Conservation (phyloP, 2,797 vertebrate genomes). For the Bucorvus abyssinicus region DNA sequence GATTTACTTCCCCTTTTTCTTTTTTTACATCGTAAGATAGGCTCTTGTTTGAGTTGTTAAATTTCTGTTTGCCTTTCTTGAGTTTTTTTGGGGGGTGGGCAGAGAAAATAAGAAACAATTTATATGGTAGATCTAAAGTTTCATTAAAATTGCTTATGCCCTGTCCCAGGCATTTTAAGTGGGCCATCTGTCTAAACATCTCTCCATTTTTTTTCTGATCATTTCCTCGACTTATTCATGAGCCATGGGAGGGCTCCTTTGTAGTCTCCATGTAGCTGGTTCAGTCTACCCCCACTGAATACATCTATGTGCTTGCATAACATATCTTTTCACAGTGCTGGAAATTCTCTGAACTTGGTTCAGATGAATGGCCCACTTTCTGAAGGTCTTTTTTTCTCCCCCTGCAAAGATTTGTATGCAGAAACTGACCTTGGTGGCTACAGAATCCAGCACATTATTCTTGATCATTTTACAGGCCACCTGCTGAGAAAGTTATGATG, state of each 20-base stretch:
- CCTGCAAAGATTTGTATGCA: conserved; percentile 95
- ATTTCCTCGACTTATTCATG: conserved; percentile 99
- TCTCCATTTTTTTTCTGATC: conserved; percentile 98
- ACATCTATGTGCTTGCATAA: conserved; percentile 90
- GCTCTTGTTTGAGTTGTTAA: conserved; percentile 64
- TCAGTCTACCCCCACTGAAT: conserved; percentile 93
- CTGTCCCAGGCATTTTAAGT: conserved; percentile 96
- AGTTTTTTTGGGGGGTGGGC: conserved; percentile 61
- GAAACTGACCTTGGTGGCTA: conserved; percentile 92
- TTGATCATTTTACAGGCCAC: conserved; percentile 95
- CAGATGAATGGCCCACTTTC: conserved; percentile 88
- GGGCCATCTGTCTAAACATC: conserved; percentile 99
- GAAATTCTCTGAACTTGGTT: conserved; percentile 87
- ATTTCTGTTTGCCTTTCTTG: conserved; percentile 81
- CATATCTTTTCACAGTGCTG: conserved; percentile 85
- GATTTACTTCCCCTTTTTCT: conserved; percentile 39
- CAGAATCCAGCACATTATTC: conserved; percentile 94
- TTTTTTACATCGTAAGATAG: conserved; percentile 73
- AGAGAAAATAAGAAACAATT: conserved; percentile 90
- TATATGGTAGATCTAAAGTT: conserved; percentile 95
- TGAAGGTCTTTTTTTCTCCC: conserved; percentile 77
- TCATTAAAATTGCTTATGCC: conserved; percentile 93
- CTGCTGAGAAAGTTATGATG: conserved; percentile 92
- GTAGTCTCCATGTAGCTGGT: conserved; percentile 93
- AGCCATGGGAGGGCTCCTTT: conserved; percentile 99